A percentile compares a stretch with the other conserved stretches of the same genome.
These are phyloP conservation scores for Ischnus inquisitorius DNA, from an alignment of 2,888 invertebrate species.

Conservation along the genomic window DNA sequence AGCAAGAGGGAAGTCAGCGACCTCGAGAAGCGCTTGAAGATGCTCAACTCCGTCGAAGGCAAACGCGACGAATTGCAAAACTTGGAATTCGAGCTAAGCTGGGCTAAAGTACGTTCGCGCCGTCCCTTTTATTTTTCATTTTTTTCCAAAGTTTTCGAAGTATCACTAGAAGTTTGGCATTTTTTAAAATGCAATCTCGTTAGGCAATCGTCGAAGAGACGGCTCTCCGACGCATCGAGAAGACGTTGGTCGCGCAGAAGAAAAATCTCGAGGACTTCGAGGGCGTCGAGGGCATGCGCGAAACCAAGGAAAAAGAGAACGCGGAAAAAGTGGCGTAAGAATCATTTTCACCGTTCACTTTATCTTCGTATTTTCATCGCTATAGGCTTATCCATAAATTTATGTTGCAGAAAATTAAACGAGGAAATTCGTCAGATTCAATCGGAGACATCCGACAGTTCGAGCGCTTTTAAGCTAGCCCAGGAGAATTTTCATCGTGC, in stretches of 20 bases:
- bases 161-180: not conserved
- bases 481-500: conserved; percentile 68
- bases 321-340: conserved; percentile 85
- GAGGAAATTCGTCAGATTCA: conserved; percentile 72
- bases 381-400: conserved; percentile 61
- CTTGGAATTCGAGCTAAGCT: conserved; percentile 88
- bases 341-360: not conserved
- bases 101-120: conserved; percentile 81
- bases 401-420: conserved; percentile 52
- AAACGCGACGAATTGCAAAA: conserved; percentile 85
- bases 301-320: conserved; percentile 75
- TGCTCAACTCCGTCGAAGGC: conserved; percentile 87
- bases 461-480: conserved; percentile 23
- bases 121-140: conserved; percentile 23
- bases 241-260: conserved; percentile 83
- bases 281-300: conserved; percentile 71
- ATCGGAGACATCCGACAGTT: conserved; percentile 69
- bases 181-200: not conserved
- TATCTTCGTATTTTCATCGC: conserved; percentile 50
- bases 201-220: conserved; percentile 77
- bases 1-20: conserved; percentile 86
- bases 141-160: conserved; percentile 3
- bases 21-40: conserved; percentile 87
- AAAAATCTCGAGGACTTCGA: conserved; percentile 74
- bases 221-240: conserved; percentile 83